A percentile compares a stretch with the other conserved stretches of the same genome.
Conservation (phyloP, 2,113 vertebrate genomes). For the Myotis yumanensis region DNA sequence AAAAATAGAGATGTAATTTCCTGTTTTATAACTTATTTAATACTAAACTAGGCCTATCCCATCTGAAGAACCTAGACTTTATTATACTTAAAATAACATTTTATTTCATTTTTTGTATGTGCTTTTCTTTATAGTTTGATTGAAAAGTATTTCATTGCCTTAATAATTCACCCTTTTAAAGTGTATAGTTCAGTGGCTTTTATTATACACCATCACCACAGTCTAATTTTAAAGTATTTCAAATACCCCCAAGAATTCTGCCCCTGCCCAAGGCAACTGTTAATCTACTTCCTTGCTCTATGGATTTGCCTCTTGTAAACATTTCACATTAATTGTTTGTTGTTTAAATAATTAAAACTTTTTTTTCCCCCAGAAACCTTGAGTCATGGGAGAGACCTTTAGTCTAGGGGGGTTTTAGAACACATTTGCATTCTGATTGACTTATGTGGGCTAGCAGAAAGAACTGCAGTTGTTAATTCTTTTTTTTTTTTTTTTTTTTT, state of each 20-base stretch:
- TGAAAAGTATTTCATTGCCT: neutral
- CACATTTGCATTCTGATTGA: slow-evolving; percentile 3
- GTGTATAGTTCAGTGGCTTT: neutral
- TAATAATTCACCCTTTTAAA: neutral
- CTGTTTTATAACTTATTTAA: neutral
- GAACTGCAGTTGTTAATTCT: neutral
- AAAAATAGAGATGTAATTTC: slow-evolving; percentile 20
- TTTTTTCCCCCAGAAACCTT: neutral
- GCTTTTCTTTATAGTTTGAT: neutral
- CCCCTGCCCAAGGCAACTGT: neutral
- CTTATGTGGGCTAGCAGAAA: neutral
- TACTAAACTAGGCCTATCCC: neutral
- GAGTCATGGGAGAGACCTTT: neutral
- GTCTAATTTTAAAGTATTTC: neutral
- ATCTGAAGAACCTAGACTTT: neutral
- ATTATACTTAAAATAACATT: neutral
- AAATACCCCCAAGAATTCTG: neutral
- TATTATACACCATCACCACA: no score
- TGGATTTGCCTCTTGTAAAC: neutral
- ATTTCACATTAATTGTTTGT: slow-evolving; percentile 7
- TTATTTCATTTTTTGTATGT: neutral
- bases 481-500: neutral
- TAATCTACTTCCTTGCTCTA: neutral
- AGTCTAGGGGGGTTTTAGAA: neutral
- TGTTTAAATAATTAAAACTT: neutral